Conservation (phyloP, 2,797 vertebrate species). For the Alcedo quadribrachys region DNA sequence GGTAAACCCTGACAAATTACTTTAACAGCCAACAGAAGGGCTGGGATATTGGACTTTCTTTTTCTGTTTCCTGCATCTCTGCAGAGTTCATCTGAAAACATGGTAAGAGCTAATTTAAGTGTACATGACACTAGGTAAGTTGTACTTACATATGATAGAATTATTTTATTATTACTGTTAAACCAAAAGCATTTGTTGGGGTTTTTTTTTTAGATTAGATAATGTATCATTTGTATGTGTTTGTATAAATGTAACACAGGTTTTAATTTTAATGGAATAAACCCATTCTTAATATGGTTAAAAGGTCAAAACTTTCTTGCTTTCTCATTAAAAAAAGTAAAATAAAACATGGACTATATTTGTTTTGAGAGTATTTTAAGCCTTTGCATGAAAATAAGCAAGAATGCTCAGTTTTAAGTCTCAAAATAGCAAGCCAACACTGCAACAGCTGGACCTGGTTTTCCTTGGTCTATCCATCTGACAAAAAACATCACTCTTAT, state of each 20-base stretch:
- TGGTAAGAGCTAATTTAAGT: not conserved
- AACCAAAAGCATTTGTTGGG: not conserved
- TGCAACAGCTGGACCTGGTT: not conserved
- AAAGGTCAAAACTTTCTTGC: not conserved
- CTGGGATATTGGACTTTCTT: not conserved
- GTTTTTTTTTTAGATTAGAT: not conserved
- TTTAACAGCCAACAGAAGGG: not conserved
- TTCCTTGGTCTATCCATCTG: not conserved
- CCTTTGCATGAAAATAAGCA: not conserved
- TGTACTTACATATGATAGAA: not conserved
- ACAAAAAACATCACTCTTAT: not conserved
- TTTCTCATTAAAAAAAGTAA: not conserved
- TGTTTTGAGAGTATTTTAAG: not conserved
- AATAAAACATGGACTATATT: not conserved
- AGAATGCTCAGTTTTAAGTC: not conserved
- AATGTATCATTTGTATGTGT: not conserved
- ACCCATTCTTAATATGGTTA: not conserved
- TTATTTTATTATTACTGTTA: not conserved
- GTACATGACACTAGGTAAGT: not conserved
- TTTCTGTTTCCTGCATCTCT: not conserved
- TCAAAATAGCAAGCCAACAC: not conserved
- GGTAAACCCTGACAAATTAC: conserved; percentile 32
- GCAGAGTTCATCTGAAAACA: not conserved
- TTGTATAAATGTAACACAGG: not conserved
- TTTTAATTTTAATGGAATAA: not conserved